Percentiles rank a stretch among this genome's conserved stretches.
These are phyloP conservation scores for Pelosia muscerda DNA, from an alignment of 2,888 invertebrate genomes.

Conservation along the genomic window DNA sequence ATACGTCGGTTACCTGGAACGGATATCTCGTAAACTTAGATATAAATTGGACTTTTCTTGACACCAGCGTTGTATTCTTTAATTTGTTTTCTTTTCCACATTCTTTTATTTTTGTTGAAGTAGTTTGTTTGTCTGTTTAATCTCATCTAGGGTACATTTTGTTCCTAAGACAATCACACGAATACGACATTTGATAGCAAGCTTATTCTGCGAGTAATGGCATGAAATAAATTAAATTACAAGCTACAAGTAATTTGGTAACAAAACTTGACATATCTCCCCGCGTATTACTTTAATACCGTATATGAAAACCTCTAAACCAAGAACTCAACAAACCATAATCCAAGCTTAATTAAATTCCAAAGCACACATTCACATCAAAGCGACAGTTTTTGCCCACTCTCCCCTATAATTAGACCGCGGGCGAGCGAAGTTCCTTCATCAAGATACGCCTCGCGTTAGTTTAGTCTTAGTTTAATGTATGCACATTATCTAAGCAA, in stretches of 20 bases:
- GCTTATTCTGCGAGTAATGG: background rate
- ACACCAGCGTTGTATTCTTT: background rate
- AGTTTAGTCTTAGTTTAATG: slow-evolving; percentile 86
- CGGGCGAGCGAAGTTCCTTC: slow-evolving; percentile 81
- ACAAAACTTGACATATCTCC: slow-evolving; percentile 2
- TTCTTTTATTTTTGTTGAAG: background rate
- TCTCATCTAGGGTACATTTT: background rate
- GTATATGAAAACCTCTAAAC: slow-evolving; percentile 22
- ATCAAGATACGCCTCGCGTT: slow-evolving; percentile 82
- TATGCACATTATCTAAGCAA: slow-evolving; percentile 87
- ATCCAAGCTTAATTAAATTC: slow-evolving; percentile 54
- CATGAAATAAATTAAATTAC: background rate
- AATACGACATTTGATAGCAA: background rate
- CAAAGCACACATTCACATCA: slow-evolving; percentile 44
- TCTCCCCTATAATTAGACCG: slow-evolving; percentile 79
- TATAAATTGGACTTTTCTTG: background rate
- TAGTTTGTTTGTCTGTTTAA: background rate
- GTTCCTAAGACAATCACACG: background rate
- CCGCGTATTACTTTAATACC: slow-evolving; percentile 11
- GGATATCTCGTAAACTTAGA: slow-evolving; percentile 36
- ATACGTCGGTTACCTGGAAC: slow-evolving; percentile 45
- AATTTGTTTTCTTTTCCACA: background rate
- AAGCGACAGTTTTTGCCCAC: slow-evolving; percentile 60
- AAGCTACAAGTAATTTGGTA: background rate
- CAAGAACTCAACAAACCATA: slow-evolving; percentile 34